These are phyloP conservation scores for Phanerotoma sp. DNA, from an alignment of 2,888 invertebrate genomes.

Conservation along the genomic window DNA sequence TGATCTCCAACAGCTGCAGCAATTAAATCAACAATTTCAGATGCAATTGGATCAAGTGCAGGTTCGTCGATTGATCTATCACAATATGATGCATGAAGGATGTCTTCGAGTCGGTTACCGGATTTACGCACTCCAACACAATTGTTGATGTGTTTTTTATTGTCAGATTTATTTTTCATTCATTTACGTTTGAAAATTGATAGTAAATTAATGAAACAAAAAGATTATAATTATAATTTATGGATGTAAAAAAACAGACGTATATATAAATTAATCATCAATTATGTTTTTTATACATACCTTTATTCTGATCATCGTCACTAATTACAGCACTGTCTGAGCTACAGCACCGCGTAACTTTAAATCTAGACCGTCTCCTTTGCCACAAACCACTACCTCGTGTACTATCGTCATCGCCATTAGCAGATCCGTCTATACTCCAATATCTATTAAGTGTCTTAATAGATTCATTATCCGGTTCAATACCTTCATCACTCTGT, in stretches of 20 bases:
- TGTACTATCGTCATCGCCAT: slow-evolving; percentile 57
- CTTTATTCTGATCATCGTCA: slow-evolving; percentile 58
- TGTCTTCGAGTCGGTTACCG: slow-evolving; percentile 9
- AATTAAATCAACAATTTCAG: slow-evolving; percentile 54
- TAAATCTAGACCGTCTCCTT: slow-evolving; percentile 39
- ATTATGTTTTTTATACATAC: too few species aligned
- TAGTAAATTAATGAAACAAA: neutral
- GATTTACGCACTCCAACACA: too few species aligned
- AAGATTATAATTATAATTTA: too few species aligned
- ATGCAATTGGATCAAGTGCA: slow-evolving; percentile 53
- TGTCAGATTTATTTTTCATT: neutral
- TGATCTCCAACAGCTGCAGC: slow-evolving; percentile 50
- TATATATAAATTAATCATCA: too few species aligned
- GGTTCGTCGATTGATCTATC: slow-evolving; percentile 35
- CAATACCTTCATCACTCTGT: slow-evolving; percentile 53
- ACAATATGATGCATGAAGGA: neutral
- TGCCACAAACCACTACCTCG: slow-evolving; percentile 29
- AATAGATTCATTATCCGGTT: slow-evolving; percentile 43
- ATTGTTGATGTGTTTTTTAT: too few species aligned
- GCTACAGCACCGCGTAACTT: slow-evolving; percentile 58
- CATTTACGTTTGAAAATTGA: neutral
- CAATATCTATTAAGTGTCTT: slow-evolving; percentile 53
- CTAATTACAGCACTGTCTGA: slow-evolving; percentile 61
- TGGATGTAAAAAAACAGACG: too few species aligned
- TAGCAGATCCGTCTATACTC: slow-evolving; percentile 61